Base-by-base conservation (phyloP, 1,140 invertebrate species). In the Drosophila tristis region DNA sequence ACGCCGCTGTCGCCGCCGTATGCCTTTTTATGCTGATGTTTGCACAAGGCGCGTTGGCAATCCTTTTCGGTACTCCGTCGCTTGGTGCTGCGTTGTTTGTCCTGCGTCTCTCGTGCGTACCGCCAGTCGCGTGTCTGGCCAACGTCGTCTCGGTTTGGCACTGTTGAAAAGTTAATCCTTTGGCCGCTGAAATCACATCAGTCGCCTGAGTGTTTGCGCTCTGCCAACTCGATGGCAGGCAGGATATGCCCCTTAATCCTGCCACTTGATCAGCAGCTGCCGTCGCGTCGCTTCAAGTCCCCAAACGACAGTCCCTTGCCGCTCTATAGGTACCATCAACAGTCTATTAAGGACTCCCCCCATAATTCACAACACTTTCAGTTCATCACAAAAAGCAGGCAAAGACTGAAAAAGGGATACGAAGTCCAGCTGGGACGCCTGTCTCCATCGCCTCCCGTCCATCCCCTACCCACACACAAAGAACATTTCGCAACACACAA, bases 281-380 rank as follows among this genome's bases (percentile, higher is more conserved):
- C 45, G 53, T 56, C 15, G 20, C 20, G 20, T 20, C 20, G 64
- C 6, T 47, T 44, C 59, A 78, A 65, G 62, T 82, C 78, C 82
- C 82, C 76, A 70, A 67, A 62, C 59, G 78, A 68, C 70, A 82
- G 77, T 77, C 66, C 66, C 74, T 67, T 51, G 3, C 42, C 63
- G 35, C 49, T 49, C 50, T 54, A 71, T 78, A 68, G 68, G 75
- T 64, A 77, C 74, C 58, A 61, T 59, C 64, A 58, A 31, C 66
- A 80, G 66, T 80, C 78, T 70, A 80, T 80, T 80, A 80, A 59
- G 58, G 42, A n/a, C 16, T 15, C 15, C 59, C 44, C 15, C 59
- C 79, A 87, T 89, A 89, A 87, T 89, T 87, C 84, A 89, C 78
- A 78, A 87, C 79, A 87, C 82, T 87, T 87, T 87, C 84, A 78